Conservation (phyloP, 2,888 invertebrate genomes). For the Vandiemenella viatica region DNA sequence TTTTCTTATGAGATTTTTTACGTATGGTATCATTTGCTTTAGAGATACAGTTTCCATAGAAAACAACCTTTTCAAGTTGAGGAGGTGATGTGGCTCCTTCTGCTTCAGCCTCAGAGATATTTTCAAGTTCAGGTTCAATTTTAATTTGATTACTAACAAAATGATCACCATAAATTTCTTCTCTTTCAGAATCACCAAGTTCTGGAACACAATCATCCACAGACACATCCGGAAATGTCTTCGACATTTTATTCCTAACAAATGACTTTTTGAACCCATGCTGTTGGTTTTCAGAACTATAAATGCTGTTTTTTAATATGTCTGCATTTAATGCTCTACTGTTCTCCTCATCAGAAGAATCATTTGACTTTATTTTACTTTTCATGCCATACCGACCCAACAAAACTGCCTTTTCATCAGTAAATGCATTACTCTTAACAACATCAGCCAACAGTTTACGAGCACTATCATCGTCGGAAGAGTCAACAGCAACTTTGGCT, state of each 20-base stretch:
- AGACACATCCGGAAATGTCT: conserved; percentile 5
- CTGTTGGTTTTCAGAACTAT: conserved; percentile 4
- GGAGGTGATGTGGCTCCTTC: conserved; percentile 27
- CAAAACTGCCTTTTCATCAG: conserved; percentile 18
- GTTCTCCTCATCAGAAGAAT: conserved; percentile 14
- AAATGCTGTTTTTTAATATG: conserved; percentile 6
- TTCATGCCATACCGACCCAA: conserved; percentile 6
- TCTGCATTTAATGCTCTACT: conserved; percentile 8
- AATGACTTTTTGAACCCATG: conserved; percentile 4
- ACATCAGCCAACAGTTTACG: conserved; percentile 21
- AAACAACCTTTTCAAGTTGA: conserved; percentile 11
- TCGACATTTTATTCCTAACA: conserved; percentile 6
- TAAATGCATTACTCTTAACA: conserved; percentile 22
- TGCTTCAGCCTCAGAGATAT: conserved; percentile 36
- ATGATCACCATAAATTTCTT: conserved; percentile 10
- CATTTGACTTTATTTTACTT: background rate
- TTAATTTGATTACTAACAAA: conserved; percentile 3
- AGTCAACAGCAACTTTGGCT: conserved; percentile 9
- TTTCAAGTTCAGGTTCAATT: conserved; percentile 21
- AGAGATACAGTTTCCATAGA: conserved; percentile 7
- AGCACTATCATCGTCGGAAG: conserved; percentile 16
- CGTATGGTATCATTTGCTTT: conserved; percentile 28
- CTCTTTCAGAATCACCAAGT: conserved; percentile 4
- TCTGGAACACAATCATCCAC: conserved; percentile 2
- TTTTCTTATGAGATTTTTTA: conserved; percentile 67